Evolutionary conservation across 1,140 invertebrate species (phyloP).

Genomic region (Chelonus insularis): DNA sequence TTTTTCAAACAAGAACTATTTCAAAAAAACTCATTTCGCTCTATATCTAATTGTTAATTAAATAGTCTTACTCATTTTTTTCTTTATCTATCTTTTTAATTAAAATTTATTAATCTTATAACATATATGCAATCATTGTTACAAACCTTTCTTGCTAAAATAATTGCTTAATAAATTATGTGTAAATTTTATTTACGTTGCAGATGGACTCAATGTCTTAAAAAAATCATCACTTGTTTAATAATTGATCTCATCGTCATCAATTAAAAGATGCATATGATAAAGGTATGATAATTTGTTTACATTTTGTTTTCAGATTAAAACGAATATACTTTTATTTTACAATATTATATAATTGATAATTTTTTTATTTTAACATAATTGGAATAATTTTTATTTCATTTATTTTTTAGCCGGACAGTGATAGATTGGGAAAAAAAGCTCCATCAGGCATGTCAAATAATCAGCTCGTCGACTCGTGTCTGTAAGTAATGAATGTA

Average conservation of each 20-base stretch:
- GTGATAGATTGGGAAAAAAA: constrained; percentile 40
- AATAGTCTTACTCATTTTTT: too few species aligned
- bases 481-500: constrained; percentile 55
- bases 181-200: constrained; percentile 10
- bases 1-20: not conserved
- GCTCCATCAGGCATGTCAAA: constrained; percentile 60
- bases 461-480: constrained; percentile 63
- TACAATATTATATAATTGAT: not conserved
- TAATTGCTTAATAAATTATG: not conserved
- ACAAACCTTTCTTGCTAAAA: too few species aligned
- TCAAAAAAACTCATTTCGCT: too few species aligned
- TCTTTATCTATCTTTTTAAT: too few species aligned
- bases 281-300: constrained; percentile 21
- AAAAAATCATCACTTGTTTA: constrained; percentile 18
- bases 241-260: constrained; percentile 1
- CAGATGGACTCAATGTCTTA: constrained; percentile 20
- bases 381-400: not conserved
- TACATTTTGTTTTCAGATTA: not conserved
- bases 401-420: constrained; percentile 14
- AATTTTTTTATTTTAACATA: not conserved
- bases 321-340: too few species aligned
- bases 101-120: too few species aligned
- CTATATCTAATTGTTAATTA: too few species aligned
- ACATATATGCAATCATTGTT: too few species aligned
- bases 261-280: constrained; percentile 15